Base-by-base conservation (phyloP, 2,888 invertebrate species). In the Agrochola lota region DNA sequence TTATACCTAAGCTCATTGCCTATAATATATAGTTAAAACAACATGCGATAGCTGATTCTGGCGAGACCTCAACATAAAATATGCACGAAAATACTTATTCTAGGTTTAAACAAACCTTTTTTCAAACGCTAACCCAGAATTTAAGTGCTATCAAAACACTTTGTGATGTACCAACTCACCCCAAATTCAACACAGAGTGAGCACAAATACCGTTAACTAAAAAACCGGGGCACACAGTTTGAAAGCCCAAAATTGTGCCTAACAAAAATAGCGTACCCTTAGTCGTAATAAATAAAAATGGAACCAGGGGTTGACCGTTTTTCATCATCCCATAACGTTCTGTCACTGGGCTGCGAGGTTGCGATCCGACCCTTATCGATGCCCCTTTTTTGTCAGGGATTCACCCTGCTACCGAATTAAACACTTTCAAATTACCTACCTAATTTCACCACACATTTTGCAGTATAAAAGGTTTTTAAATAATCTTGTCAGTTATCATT, bases 221-320 rank as follows among this genome's bases (percentile, higher is more conserved):
- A 83, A 78, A 82, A 78, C n/a, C 11, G 43, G 66, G 52, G 35
- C 26, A 72, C 43, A 81, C 86, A 74, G 60, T 78, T 74, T 67
- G 72, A 78, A 73, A 76, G 71, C 55, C 66, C 66, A 77, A 86
- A 85, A 76, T 60, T 74, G 84, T 76, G 62, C 71, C 73, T 80
- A 83, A 74, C 75, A 86, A 86, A 86, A 86, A 85, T 85, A 83
- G 63, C 84, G 55, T 67, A 43, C 72, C 86, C 72, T 64, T 74
- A 70, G 52, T 75, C 63, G 66, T 80, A 86, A 85, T 86, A 84
- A 86, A 84, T 86, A 85, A 85, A 85, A 85, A 72, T 43, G 72
- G 69, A 72, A 57, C 49, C 63, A 43, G 62, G 71, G 67, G 59
- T 75, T 63, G 71, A 71, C 81, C 85, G 66, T 79, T 85, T 85